Base-by-base conservation (phyloP, 2,113 vertebrate genomes). In the Epinephelus moara region DNA sequence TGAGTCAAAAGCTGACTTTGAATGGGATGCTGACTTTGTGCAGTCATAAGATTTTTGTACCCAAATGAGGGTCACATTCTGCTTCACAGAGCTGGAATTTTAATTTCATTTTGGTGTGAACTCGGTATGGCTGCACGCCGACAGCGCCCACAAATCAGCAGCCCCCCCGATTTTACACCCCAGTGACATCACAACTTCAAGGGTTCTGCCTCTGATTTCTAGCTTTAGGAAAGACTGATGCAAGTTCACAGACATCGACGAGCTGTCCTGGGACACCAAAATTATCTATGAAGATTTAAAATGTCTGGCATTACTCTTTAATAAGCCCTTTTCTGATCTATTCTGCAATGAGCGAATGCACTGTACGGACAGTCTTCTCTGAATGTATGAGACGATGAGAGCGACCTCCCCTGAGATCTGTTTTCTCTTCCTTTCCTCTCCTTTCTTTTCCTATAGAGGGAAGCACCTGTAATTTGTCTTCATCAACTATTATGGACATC, bases 401-500 rank as follows among this genome's bases (percentile, higher is more conserved):
- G 19, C 55, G 33, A 78, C 66, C 40, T 88, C 87, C 81, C 86
- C 19, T 19, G 84, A 88, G 85, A 87, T 69, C 57, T 50, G 21
- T 68, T 81, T 90, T 79, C 55, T 30, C 64, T 79, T 71, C 21
- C 53, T 84, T 56, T 40, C 50, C 40, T 68, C 71, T 53, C 71
- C 80, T 74, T 80, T 70, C 81, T 88, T 81, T 87, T 83, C 25
- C 71, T 93, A 90, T 75, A 68, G 75, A 88, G 71, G 75, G 78
- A 87, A 85, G 88, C 70, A 92, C 86, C 89, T 88, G 94, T 93
- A 94, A 95, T 96, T 95, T 94, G 86, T 96, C 95, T 95, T 96
- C 95, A 95, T 96, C 94, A 95, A 89, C 89, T 87, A 91, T 92
- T 93, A 93, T 85, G 87, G 95, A 95, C 92, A 90, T 93, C 93